Percentiles rank a stretch among this genome's conserved stretches.
phyloP scores from a whole-genome alignment of 1,140 invertebrate genomes.

The Glossosoma conforme region DNA sequence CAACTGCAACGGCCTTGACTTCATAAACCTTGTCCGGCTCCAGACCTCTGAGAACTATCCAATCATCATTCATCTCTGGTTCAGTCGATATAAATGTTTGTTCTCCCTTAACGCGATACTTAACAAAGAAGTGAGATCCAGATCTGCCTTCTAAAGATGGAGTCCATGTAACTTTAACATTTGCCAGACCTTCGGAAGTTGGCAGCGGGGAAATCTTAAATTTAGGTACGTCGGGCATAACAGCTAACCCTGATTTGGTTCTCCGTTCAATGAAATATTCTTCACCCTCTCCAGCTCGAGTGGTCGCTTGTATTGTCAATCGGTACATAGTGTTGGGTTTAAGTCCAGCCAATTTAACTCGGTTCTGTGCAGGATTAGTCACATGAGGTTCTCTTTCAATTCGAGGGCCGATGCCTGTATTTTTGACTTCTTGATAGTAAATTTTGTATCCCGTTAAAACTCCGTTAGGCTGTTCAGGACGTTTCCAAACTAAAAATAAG shows the following conservation, averaged over 20 bases:
- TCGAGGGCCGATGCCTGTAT: conserved; percentile 61
- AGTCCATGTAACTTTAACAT: conserved; percentile 76
- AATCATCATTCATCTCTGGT: conserved; percentile 68
- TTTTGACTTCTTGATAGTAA: conserved; percentile 78
- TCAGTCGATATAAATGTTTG: conserved; percentile 56
- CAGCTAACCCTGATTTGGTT: conserved; percentile 57
- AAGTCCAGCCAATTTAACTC: conserved; percentile 80
- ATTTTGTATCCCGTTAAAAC: conserved; percentile 89
- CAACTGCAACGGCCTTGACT: conserved; percentile 86
- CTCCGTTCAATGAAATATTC: conserved; percentile 76
- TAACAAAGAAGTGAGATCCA: conserved; percentile 82
- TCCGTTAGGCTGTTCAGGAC: conserved; percentile 90
- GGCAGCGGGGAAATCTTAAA: conserved; percentile 67
- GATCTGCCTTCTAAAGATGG: conserved; percentile 70
- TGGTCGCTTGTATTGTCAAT: conserved; percentile 77
- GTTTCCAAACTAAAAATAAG: conserved; percentile 85
- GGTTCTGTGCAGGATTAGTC: conserved; percentile 65
- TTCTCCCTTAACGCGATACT: conserved; percentile 68
- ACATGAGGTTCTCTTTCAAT: conserved; percentile 73
- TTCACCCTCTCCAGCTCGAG: conserved; percentile 77
- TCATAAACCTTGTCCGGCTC: conserved; percentile 83
- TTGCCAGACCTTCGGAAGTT: conserved; percentile 68
- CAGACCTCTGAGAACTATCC: conserved; percentile 70
- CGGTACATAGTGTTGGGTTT: conserved; percentile 85
- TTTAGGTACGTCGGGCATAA: conserved; percentile 67